These are phyloP conservation scores for Chaitophorus viminalis DNA, from an alignment of 2,888 invertebrate genomes.

Conservation along the genomic window DNA sequence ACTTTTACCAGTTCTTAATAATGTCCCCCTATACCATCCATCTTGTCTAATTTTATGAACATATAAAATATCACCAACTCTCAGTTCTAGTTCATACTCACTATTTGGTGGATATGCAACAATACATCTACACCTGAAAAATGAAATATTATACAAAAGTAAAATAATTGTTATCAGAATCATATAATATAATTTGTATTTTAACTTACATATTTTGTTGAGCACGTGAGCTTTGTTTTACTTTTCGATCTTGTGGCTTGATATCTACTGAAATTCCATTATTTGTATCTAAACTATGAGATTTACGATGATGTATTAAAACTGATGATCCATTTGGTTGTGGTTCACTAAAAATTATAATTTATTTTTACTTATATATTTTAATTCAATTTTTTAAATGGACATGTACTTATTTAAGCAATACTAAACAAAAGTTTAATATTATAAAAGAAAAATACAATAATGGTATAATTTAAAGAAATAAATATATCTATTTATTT, in stretches of 20 bases:
- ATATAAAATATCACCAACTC: slow-evolving; percentile 89
- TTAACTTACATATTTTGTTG: slow-evolving; percentile 55
- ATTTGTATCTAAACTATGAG: slow-evolving; percentile 83
- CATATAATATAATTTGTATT: background rate
- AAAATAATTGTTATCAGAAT: slow-evolving; percentile 25
- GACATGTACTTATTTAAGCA: too few species aligned
- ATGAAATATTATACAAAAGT: slow-evolving; percentile 56
- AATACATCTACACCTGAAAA: slow-evolving; percentile 84
- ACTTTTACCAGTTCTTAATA: slow-evolving; percentile 88
- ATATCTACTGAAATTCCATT: slow-evolving; percentile 49
- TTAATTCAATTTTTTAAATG: too few species aligned
- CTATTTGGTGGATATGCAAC: slow-evolving; percentile 95
- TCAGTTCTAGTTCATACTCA: slow-evolving; percentile 89
- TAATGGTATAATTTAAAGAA: too few species aligned
- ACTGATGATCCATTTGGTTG: slow-evolving; percentile 52
- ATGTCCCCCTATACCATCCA: slow-evolving; percentile 95
- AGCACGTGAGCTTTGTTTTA: slow-evolving; percentile 70
- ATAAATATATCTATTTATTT: too few species aligned
- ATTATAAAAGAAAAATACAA: too few species aligned
- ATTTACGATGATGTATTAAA: slow-evolving; percentile 76
- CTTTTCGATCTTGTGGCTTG: slow-evolving; percentile 69
- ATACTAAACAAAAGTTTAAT: too few species aligned
- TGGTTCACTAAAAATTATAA: slow-evolving; percentile 42
- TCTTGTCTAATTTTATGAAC: slow-evolving; percentile 93
- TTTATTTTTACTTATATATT: too few species aligned